phyloP scores from a whole-genome alignment of 2,113 vertebrate species.

The Thomomys bottae region DNA sequence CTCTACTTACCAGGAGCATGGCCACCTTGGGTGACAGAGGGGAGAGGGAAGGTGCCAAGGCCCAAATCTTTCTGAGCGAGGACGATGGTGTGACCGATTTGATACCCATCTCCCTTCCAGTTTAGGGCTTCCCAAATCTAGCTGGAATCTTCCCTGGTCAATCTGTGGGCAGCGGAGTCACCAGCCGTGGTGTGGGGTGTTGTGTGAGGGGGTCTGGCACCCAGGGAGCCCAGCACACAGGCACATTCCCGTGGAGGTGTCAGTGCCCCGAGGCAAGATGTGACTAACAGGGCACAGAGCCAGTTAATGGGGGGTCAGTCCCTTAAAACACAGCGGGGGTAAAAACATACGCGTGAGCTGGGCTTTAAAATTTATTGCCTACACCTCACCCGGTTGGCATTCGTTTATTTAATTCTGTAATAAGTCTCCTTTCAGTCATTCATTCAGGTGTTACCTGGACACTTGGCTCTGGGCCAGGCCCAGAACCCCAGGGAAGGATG shows the following conservation, averaged over 20 bases:
- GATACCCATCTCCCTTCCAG: neutral
- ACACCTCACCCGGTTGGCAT: slow-evolving; percentile 15
- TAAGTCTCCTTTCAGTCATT: neutral
- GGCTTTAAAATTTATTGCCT: neutral
- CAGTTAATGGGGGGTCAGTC: neutral
- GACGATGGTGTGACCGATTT: too few species aligned
- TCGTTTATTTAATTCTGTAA: neutral
- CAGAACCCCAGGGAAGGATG: neutral
- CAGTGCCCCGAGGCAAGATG: neutral
- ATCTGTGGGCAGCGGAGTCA: neutral
- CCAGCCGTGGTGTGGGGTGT: neutral
- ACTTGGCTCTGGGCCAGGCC: neutral
- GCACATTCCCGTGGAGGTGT: neutral
- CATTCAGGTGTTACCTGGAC: neutral
- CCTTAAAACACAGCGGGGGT: neutral
- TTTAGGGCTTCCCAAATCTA: neutral
- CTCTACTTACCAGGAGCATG: too few species aligned
- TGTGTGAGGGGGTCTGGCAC: neutral
- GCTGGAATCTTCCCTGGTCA: neutral
- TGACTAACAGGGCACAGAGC: slow-evolving; percentile 50
- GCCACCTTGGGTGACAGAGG: too few species aligned
- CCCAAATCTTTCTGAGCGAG: too few species aligned
- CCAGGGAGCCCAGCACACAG: neutral
- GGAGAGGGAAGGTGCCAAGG: too few species aligned
- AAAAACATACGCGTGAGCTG: slow-evolving; percentile 15